Conservation (phyloP, 2,888 invertebrate genomes). For the Sisyra nigra region DNA sequence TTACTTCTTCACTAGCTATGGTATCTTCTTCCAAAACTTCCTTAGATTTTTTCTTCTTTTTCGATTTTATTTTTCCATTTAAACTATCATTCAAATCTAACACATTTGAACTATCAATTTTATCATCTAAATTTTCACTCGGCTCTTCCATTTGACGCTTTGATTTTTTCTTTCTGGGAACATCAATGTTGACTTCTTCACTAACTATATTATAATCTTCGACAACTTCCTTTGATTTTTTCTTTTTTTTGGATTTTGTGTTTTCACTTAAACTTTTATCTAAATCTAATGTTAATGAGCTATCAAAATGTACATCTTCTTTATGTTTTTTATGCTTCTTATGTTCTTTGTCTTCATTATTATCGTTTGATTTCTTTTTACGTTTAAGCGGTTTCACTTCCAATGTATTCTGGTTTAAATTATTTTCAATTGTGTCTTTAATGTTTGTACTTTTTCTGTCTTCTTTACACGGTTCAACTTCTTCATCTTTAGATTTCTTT, state of each 20-base stretch:
- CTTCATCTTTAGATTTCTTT: conserved; percentile 9
- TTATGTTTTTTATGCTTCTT: too few relatives aligned
- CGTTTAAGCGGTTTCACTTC: too few relatives aligned
- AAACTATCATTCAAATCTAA: too few relatives aligned
- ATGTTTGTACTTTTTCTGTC: conserved; percentile 10
- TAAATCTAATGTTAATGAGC: too few relatives aligned
- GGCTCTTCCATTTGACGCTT: conserved; percentile 6
- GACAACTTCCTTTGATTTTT: conserved; percentile 9
- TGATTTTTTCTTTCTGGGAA: conserved; percentile 5
- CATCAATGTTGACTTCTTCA: conserved; percentile 6
- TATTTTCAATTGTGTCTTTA: too few relatives aligned
- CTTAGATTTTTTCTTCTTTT: conserved; percentile 11
- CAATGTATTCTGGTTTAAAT: too few relatives aligned
- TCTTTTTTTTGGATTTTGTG: conserved; percentile 7
- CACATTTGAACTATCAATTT: too few relatives aligned
- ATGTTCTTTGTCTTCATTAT: conserved; percentile 8
- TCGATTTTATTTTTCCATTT: not conserved
- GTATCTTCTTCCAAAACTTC: conserved; percentile 10
- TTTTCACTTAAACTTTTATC: conserved; percentile 7
- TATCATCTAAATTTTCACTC: too few relatives aligned
- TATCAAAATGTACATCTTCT: too few relatives aligned
- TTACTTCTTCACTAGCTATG: conserved; percentile 16
- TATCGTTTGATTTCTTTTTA: conserved; percentile 10
- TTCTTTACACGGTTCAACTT: conserved; percentile 8
- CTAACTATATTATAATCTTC: conserved; percentile 16